Conservation (phyloP, 2,888 invertebrate genomes). For the Pristionchus maxplancki region DNA sequence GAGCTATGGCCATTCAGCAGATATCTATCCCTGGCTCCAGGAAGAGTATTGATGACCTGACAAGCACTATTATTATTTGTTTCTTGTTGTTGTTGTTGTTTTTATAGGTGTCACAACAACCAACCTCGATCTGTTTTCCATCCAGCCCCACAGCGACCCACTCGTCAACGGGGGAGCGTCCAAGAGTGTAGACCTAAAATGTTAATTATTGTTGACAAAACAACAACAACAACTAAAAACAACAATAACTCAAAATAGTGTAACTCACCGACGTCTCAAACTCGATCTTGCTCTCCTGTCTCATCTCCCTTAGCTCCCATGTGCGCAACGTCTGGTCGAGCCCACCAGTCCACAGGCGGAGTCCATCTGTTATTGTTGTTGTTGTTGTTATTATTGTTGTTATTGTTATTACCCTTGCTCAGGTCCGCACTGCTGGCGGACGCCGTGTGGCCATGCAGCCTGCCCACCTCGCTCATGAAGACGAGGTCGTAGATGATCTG, state of each 20-base stretch:
- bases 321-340: slow-evolving; percentile 94
- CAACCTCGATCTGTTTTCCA: slow-evolving; percentile 93
- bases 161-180: slow-evolving; percentile 95
- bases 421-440: slow-evolving; percentile 97
- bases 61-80: background rate
- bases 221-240: too few species aligned
- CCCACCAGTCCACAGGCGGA: slow-evolving; percentile 94
- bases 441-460: slow-evolving; percentile 89
- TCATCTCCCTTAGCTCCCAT: slow-evolving; percentile 84
- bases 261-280: too few species aligned
- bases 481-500: slow-evolving; percentile 56
- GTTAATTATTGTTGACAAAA: background rate
- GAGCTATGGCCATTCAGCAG: slow-evolving; percentile 95
- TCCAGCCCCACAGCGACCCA: slow-evolving; percentile 98
- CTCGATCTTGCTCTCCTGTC: slow-evolving; percentile 54
- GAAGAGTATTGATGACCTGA: slow-evolving; percentile 1
- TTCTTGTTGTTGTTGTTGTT: too few species aligned
- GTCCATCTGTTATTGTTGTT: slow-evolving; percentile 87
- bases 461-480: slow-evolving; percentile 68
- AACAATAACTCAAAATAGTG: too few species aligned
- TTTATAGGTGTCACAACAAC: too few species aligned
- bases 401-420: slow-evolving; percentile 34
- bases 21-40: slow-evolving; percentile 86
- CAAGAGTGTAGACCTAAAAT: slow-evolving; percentile 89
- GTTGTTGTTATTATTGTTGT: too few species aligned